Base-by-base conservation (phyloP, 2,113 vertebrate genomes). In the Eurystomus gularis region DNA sequence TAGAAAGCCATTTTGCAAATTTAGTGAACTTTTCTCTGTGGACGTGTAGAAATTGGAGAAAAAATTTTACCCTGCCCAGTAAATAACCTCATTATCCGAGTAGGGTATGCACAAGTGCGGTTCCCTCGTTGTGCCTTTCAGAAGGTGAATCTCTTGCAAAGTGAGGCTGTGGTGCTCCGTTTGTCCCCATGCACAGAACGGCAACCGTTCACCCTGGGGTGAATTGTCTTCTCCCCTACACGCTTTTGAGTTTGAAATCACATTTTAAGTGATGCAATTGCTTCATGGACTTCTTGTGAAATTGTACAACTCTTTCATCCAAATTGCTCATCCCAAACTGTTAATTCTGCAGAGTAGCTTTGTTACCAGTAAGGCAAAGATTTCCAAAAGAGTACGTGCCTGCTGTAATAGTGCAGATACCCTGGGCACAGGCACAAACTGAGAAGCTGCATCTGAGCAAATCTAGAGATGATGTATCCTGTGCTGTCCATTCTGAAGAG, bases 161-260 rank as follows among this genome's bases (percentile, higher is more conserved):
- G 39, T 0, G 6, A 10, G 9, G 17, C 51, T 26, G 6, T 8
- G 42, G 31, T 0, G 2, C 21, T 64, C 19, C 35, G 4, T 51
- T 62, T 72, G 9, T 7, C 28, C 26, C 12, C 10, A 0, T 5
- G 42, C 19, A 33, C 60, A 55, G 68, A 65, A 13, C 57, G 39
- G 0, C 23, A 6, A 1, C 21, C 17, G 35, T 10, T 85, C 31
- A 18, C 39, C 1, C 0, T 35, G 9, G 17, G 13, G 21, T 42
- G 5, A 46, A 24, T 3, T 42, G 88, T 31, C 79, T 57, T 37
- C 7, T 71, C 58, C 58, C 58, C 21, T 10, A 7, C 7, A 5
- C 24, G 14, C 29, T 72, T 39, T 46, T 17, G 58, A 26, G 28
- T 51, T 68, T 68, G 39, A 54, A 65, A 65, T 54, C n/a, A 5